Evolutionary conservation across 2,888 invertebrate genomes (phyloP).

Genomic region (Spicauda simplicius): DNA sequence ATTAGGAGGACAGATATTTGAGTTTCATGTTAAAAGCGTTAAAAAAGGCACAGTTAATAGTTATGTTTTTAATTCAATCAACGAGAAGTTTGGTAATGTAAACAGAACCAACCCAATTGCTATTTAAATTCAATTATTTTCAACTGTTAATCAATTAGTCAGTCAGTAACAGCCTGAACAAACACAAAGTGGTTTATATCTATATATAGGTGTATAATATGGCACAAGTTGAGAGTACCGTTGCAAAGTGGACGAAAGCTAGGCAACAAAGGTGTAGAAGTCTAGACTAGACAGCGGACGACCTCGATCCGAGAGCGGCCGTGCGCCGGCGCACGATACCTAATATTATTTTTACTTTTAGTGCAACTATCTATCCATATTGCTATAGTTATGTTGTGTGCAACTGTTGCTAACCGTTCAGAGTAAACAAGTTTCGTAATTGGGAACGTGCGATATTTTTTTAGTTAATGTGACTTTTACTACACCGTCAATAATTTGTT

Average conservation of each 20-base stretch:
- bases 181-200: neutral
- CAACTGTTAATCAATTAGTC: too few relatives aligned
- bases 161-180: too few relatives aligned
- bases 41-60: too few relatives aligned
- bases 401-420: slow-evolving; percentile 12
- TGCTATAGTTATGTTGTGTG: neutral
- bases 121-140: too few relatives aligned
- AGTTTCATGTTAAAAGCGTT: too few relatives aligned
- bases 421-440: slow-evolving; percentile 8
- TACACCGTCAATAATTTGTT: neutral
- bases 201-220: neutral
- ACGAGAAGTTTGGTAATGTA: too few relatives aligned
- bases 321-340: slow-evolving; percentile 21
- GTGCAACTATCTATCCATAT: slow-evolving; percentile 9
- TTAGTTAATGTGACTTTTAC: neutral
- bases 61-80: too few relatives aligned
- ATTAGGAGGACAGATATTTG: too few relatives aligned
- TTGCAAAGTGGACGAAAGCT: slow-evolving; percentile 9
- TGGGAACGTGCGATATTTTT: slow-evolving; percentile 1
- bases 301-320: slow-evolving; percentile 45
- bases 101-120: too few relatives aligned
- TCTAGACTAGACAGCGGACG: slow-evolving; percentile 46
- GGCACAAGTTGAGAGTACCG: slow-evolving; percentile 9
- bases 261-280: slow-evolving; percentile 32
- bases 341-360: slow-evolving; percentile 27